These are phyloP conservation scores for Heterodera carotae DNA, from an alignment of 1,140 invertebrate species.

Conservation along the genomic window DNA sequence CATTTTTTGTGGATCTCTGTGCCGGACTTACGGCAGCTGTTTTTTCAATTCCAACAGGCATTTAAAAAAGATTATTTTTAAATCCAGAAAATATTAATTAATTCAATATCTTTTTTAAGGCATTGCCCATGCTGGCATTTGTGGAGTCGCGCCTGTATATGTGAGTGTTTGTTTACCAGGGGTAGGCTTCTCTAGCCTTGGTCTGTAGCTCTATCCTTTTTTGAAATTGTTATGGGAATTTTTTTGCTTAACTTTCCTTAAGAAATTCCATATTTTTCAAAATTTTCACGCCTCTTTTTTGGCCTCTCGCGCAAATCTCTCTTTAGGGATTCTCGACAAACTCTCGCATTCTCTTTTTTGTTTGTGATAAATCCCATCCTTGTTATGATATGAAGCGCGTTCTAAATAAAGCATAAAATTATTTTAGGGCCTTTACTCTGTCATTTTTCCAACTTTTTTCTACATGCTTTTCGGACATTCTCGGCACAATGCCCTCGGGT, in stretches of 20 bases:
- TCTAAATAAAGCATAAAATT: background rate
- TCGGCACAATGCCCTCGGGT: slow-evolving; percentile 57
- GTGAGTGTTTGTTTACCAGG: slow-evolving; percentile 11
- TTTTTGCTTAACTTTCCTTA: too few relatives aligned
- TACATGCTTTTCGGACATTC: slow-evolving; percentile 65
- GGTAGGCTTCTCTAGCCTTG: too few relatives aligned
- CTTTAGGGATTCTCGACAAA: too few relatives aligned
- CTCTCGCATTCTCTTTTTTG: too few relatives aligned
- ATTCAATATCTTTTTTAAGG: slow-evolving; percentile 25
- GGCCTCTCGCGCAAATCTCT: too few relatives aligned
- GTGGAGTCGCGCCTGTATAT: slow-evolving; percentile 63
- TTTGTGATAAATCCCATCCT: too few relatives aligned
- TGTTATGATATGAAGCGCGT: too few relatives aligned
- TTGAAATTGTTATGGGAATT: too few relatives aligned
- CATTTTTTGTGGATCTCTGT: slow-evolving; percentile 61
- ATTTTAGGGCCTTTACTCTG: slow-evolving; percentile 54
- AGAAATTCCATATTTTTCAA: too few relatives aligned
- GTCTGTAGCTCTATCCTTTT: too few relatives aligned
- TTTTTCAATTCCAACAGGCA: slow-evolving; percentile 59
- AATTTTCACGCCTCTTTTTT: too few relatives aligned
- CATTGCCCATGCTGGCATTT: slow-evolving; percentile 62
- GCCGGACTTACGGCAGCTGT: slow-evolving; percentile 63
- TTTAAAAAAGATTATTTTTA: background rate
- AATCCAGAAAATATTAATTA: too few relatives aligned
- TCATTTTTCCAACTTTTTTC: slow-evolving; percentile 63